Conservation (phyloP, 1,140 invertebrate genomes). For the Drosophila hydei region DNA sequence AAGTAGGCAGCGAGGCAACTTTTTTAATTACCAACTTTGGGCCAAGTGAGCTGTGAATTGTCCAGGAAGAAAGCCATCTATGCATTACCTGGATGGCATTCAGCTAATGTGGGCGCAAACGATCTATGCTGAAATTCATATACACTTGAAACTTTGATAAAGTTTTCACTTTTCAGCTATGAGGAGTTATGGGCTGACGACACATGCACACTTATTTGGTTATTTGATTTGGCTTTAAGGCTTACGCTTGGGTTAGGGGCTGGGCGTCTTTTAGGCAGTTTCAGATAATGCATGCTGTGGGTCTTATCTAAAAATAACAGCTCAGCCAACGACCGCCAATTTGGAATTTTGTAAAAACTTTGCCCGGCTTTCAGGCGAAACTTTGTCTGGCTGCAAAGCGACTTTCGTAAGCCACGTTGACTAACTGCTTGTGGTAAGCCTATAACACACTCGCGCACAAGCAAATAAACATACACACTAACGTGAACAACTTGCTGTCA, state of each 20-base stretch:
- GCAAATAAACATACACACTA: background rate
- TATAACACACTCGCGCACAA: slow-evolving; percentile 9
- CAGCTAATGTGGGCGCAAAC: background rate
- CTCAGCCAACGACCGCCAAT: slow-evolving; percentile 50
- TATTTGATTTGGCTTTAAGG: slow-evolving; percentile 25
- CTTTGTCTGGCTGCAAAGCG: slow-evolving; percentile 55
- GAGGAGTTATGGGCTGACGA: slow-evolving; percentile 27
- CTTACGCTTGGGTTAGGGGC: slow-evolving; percentile 7
- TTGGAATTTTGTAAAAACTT: slow-evolving; percentile 58
- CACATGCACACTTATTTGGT: slow-evolving; percentile 13
- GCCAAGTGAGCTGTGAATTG: background rate
- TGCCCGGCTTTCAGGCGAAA: slow-evolving; percentile 40
- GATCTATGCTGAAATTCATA: background rate
- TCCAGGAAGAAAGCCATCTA: background rate
- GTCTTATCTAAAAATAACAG: slow-evolving; percentile 71
- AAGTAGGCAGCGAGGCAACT: slow-evolving; percentile 6
- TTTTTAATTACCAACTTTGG: slow-evolving; percentile 19
- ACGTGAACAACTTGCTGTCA: slow-evolving; percentile 13
- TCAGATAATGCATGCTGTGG: slow-evolving; percentile 24
- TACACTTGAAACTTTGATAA: slow-evolving; percentile 19
- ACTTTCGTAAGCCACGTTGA: slow-evolving; percentile 45
- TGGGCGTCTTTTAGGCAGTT: background rate
- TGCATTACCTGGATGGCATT: slow-evolving; percentile 11
- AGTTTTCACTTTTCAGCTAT: background rate
- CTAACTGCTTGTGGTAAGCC: slow-evolving; percentile 37